phyloP scores from a whole-genome alignment of 2,888 invertebrate genomes.

The Clivina fossor region DNA sequence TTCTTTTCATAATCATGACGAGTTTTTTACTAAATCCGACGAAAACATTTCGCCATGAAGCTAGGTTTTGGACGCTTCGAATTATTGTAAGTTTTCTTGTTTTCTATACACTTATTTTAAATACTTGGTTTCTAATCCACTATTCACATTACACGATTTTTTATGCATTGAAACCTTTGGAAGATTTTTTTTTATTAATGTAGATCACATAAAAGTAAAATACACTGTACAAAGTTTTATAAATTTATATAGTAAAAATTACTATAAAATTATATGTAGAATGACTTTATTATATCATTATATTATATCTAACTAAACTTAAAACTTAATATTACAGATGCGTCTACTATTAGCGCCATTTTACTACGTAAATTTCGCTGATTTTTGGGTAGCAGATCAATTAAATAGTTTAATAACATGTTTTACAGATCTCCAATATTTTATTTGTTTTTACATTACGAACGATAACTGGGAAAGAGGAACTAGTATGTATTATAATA shows the following conservation, averaged over 20 bases:
- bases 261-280: no score
- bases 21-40: constrained; percentile 90
- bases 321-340: constrained; percentile 69
- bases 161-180: no score
- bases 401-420: constrained; percentile 89
- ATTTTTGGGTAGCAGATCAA: constrained; percentile 99
- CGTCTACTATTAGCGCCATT: constrained; percentile 88
- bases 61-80: constrained; percentile 90
- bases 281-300: no score
- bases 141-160: no score
- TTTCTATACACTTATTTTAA: no score
- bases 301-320: no score
- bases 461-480: constrained; percentile 73
- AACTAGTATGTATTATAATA: constrained; percentile 54
- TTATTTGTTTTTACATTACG: constrained; percentile 87
- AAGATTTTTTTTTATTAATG: no score
- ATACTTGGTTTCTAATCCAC: no score
- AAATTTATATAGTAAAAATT: no score
- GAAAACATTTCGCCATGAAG: constrained; percentile 87
- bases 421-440: constrained; percentile 91
- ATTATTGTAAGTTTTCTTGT: constrained; percentile 74
- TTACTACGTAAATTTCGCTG: constrained; percentile 91
- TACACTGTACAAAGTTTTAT: no score
- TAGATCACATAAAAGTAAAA: no score
- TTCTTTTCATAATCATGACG: constrained; percentile 78